Evolutionary conservation across 2,113 vertebrate genomes (phyloP), one percentile per base, ranked within the genome.

Genomic region (Seriola dumerili): DNA sequence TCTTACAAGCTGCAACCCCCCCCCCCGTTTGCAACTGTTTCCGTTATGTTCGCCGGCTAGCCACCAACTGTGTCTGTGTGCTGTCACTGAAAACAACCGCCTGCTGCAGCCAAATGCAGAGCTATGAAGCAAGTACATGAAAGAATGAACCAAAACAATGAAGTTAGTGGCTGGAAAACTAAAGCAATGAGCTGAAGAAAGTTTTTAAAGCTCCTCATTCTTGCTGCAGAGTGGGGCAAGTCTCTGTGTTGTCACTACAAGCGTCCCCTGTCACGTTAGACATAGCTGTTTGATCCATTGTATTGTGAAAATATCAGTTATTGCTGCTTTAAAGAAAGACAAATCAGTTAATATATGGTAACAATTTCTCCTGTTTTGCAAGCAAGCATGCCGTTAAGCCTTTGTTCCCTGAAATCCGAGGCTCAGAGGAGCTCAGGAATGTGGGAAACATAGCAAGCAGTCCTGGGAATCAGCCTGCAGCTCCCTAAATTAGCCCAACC

Each of bases 391-490:
- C 62, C 50, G 32, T 58, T 36, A 54, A 36, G 44, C 48, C 16
- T 71, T 72, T 65, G 63, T 23, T 72, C 52, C 23, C 32, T 88
- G 65, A 83, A 78, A 78, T 69, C 44, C 25, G 85, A 89, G 74
- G 65, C 78, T 74, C 72, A 65, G 62, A 81, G 78, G 32, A 72
- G 75, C 61, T 85, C 54, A 81, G 85, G 89, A 90, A 92, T 91
- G 87, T 88, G 81, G 70, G 62, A 85, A 92, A 70, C n/a, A 14
- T 64, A 54, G 46, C 34, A 57, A 78, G 23, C 44, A 25, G 71
- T 76, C 73, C 64, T 83, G 50, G 76, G 84, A 91, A 90, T 80
- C 16, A 5, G 82, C 70, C 69, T 40, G 23, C 76, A 80, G 76
- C 83, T 76, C 77, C 63, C n/a, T 48, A n/a, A 62, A 52, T 50